A percentile compares a stretch with the other conserved stretches of the same genome.
Evolutionary conservation across 2,888 invertebrate genomes (phyloP).

Genomic region (Drosophila affinis): DNA sequence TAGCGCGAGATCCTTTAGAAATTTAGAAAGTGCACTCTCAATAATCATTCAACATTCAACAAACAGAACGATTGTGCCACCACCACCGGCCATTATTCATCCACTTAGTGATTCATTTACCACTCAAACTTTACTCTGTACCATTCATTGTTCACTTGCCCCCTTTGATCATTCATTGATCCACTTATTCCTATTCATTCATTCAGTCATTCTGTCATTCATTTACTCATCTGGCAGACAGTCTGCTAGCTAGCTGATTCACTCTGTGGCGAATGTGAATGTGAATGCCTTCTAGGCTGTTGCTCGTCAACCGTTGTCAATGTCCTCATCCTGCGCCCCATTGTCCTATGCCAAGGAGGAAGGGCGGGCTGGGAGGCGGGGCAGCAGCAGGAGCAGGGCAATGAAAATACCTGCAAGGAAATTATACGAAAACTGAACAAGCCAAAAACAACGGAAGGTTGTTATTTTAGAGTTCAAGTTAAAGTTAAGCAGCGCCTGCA

Average conservation of each 20-base stretch:
- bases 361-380: not conserved
- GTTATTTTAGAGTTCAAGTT: conserved; percentile 79
- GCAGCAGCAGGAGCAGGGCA: conserved; percentile 38
- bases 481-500: conserved; percentile 76
- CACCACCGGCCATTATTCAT: not conserved
- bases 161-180: not conserved
- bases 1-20: not conserved
- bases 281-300: conserved; percentile 19
- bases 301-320: conserved; percentile 37
- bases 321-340: conserved; percentile 12
- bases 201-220: too few relatives aligned
- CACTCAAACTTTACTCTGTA: too few relatives aligned
- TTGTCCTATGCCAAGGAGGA: conserved; percentile 21
- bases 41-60: not conserved
- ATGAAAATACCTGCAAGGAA: conserved; percentile 75
- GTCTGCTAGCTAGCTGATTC: too few relatives aligned
- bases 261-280: not conserved
- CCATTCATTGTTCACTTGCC: not conserved
- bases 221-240: too few relatives aligned
- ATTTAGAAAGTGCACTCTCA: too few relatives aligned
- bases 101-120: not conserved
- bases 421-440: conserved; percentile 76
- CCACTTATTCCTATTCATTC: not conserved
- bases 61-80: too few relatives aligned
- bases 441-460: conserved; percentile 72